Evolutionary conservation across 2,797 vertebrate species (phyloP).

Genomic region (Helarctos malayanus): DNA sequence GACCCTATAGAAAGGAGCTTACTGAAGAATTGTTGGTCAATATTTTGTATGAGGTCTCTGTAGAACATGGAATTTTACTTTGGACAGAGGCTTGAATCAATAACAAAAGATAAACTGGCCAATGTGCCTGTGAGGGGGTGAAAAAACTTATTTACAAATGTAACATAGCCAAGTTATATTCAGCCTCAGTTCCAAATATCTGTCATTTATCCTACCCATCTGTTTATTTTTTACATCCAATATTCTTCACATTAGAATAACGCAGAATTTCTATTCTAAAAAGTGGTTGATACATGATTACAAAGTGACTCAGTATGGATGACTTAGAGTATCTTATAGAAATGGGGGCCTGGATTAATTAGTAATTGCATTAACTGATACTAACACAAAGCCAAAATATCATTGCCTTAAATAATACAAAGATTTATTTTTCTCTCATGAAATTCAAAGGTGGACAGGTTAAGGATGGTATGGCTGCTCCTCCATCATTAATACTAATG

Average conservation of each 20-base stretch:
- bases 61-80: not conserved
- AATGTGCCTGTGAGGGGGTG: not conserved
- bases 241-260: constrained; percentile 24
- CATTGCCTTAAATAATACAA: not conserved
- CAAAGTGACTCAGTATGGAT: not conserved
- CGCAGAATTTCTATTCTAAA: constrained; percentile 39
- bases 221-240: constrained; percentile 57
- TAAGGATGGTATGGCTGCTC: not conserved
- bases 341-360: not conserved
- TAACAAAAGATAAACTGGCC: constrained; percentile 14
- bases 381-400: not conserved
- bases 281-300: not conserved
- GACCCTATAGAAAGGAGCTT: not conserved
- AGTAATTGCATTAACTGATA: not conserved
- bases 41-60: not conserved
- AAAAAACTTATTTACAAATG: constrained; percentile 52
- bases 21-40: not conserved
- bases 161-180: not conserved
- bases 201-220: constrained; percentile 58
- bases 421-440: not conserved
- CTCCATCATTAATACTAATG: not conserved
- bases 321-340: not conserved
- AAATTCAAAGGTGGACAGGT: not conserved
- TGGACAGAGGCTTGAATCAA: not conserved
- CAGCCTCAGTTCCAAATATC: constrained; percentile 32